phyloP scores from a whole-genome alignment of 2,888 invertebrate species.

The Empis stercorea region DNA sequence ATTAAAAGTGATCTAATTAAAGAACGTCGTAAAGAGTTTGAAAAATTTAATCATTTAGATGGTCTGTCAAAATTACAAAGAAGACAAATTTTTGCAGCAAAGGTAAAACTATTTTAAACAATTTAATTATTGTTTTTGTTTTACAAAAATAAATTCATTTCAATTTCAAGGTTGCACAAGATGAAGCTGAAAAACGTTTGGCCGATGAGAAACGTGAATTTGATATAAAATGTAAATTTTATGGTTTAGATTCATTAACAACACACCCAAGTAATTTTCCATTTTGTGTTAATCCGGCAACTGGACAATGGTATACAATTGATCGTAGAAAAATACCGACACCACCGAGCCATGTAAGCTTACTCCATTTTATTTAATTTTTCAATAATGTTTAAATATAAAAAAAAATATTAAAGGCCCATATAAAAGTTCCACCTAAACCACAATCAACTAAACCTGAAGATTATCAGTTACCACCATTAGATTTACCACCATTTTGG shows the following conservation, averaged over 20 bases:
- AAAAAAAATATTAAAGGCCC: slow-evolving; percentile 12
- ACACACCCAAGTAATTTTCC: slow-evolving; percentile 27
- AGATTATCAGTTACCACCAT: slow-evolving; percentile 36
- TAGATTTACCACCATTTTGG: slow-evolving; percentile 75
- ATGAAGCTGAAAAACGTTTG: slow-evolving; percentile 31
- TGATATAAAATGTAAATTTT: slow-evolving; percentile 32
- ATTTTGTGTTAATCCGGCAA: slow-evolving; percentile 30
- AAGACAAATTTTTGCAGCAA: slow-evolving; percentile 31
- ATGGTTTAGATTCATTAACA: slow-evolving; percentile 28
- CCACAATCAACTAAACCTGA: slow-evolving; percentile 23
- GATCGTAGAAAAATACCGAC: slow-evolving; percentile 24
- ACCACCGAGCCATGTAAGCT: slow-evolving; percentile 27
- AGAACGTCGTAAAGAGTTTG: slow-evolving; percentile 1
- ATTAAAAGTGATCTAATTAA: slow-evolving; percentile 7
- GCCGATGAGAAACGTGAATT: slow-evolving; percentile 26
- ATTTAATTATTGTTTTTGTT: no score
- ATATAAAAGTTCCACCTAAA: slow-evolving; percentile 22
- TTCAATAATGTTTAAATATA: background rate
- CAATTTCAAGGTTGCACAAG: slow-evolving; percentile 21
- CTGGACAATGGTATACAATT: slow-evolving; percentile 32
- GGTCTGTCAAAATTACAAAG: slow-evolving; percentile 29
- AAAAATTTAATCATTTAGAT: background rate
- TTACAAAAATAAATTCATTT: no score
- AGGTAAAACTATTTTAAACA: slow-evolving; percentile 17
- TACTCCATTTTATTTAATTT: background rate